A percentile compares a stretch with the other conserved stretches of the same genome.
Conservation (phyloP, 2,797 vertebrate species). For the Bovichtus diacanthus region DNA sequence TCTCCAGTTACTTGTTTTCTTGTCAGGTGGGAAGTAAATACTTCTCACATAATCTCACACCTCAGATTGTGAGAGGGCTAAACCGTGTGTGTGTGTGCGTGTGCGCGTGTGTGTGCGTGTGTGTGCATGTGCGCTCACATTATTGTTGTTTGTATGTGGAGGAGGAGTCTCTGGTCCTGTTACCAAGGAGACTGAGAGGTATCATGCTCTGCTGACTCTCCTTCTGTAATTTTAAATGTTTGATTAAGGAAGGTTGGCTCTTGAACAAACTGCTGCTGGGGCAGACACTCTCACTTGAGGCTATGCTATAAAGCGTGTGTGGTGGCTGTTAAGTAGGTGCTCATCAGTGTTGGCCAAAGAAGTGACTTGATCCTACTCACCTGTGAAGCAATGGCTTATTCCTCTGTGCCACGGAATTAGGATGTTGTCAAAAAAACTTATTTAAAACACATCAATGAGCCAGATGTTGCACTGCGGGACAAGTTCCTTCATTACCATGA, state of each 20-base stretch:
- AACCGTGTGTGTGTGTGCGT: slow-evolving; percentile 38
- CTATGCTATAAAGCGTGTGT: slow-evolving; percentile 4
- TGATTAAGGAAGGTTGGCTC: slow-evolving; percentile 23
- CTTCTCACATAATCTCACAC: slow-evolving; percentile 75
- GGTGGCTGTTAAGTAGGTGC: background rate
- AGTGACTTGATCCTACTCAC: background rate
- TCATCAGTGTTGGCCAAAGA: background rate
- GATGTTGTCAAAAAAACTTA: background rate
- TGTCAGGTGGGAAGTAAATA: slow-evolving; percentile 68
- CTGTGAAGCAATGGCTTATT: background rate
- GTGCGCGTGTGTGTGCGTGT: slow-evolving; percentile 18
- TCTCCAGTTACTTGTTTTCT: slow-evolving; percentile 32
- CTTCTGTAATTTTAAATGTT: slow-evolving; percentile 55
- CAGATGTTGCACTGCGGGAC: background rate
- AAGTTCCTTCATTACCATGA: background rate
- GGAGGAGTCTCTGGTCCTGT: slow-evolving; percentile 50
- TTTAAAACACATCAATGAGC: background rate
- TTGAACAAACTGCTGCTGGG: slow-evolving; percentile 20
- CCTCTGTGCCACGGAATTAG: background rate
- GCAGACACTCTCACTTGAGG: slow-evolving; percentile 24
- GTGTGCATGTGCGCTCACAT: slow-evolving; percentile 24
- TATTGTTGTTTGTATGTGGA: slow-evolving; percentile 58
- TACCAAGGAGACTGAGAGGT: slow-evolving; percentile 56
- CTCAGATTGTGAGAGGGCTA: slow-evolving; percentile 69
- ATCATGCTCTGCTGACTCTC: slow-evolving; percentile 43